phyloP scores from a whole-genome alignment of 2,113 vertebrate species.

The Pituophis catenifer region DNA sequence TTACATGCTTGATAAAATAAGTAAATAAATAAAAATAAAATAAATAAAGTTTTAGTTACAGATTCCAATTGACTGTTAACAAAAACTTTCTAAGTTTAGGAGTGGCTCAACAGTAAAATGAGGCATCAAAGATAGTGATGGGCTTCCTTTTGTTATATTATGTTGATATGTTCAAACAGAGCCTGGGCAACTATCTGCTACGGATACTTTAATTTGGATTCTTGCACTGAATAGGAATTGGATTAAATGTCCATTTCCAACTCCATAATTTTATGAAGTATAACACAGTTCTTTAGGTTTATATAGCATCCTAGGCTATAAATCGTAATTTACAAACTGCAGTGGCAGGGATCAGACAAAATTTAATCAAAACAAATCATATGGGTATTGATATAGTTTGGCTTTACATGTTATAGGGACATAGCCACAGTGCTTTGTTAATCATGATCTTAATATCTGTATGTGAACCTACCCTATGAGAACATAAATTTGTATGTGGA shows the following conservation, averaged over 20 bases:
- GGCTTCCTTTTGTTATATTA: not conserved
- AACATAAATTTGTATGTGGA: not conserved
- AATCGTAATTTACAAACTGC: not conserved
- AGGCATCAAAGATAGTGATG: not conserved
- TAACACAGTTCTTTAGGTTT: not conserved
- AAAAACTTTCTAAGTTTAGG: not conserved
- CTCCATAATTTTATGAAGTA: not conserved
- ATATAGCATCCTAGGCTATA: not conserved
- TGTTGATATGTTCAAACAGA: not conserved
- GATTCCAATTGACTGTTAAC: not conserved
- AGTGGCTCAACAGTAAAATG: not conserved
- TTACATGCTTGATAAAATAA: no score
- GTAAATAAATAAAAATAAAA: no score
- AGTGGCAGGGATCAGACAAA: not conserved
- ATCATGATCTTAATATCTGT: not conserved
- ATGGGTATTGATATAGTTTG: not conserved
- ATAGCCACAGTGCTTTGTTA: not conserved
- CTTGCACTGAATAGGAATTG: not conserved
- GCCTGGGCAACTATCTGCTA: no score
- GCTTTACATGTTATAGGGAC: not conserved
- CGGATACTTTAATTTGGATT: not conserved
- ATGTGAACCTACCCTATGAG: not conserved
- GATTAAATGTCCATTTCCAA: not conserved
- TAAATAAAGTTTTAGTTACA: not conserved
- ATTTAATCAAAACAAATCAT: not conserved